phyloP scores from a whole-genome alignment of 2,797 vertebrate species.

The Hypotaenidia philippensis region DNA sequence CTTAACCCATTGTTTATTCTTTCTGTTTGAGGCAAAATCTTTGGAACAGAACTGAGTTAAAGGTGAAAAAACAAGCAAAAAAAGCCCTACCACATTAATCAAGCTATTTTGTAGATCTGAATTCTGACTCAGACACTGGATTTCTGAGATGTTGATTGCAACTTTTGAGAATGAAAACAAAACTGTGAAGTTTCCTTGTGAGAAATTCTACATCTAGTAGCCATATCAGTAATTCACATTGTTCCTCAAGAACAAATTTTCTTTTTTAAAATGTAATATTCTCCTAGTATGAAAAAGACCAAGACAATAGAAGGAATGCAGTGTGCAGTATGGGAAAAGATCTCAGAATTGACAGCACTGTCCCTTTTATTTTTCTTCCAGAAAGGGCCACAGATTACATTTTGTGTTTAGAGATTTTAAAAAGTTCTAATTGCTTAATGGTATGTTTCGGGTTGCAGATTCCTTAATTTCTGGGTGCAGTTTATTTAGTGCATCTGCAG shows the following conservation, averaged over 20 bases:
- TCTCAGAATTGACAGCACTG: neutral
- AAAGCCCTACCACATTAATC: rapidly evolving
- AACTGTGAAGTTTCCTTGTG: neutral
- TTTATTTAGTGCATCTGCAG: neutral
- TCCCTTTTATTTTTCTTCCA: neutral
- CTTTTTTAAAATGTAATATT: neutral
- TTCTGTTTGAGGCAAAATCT: neutral
- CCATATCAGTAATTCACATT: neutral
- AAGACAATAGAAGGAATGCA: neutral
- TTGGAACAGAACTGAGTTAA: neutral
- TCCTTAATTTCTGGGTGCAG: neutral
- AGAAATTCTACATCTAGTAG: neutral
- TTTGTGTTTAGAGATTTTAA: neutral
- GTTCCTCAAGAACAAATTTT: neutral
- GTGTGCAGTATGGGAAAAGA: neutral
- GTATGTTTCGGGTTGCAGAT: neutral
- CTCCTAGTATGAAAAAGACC: neutral
- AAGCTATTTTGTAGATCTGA: neutral
- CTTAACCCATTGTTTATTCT: neutral
- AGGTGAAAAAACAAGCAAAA: neutral
- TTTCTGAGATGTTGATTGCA: neutral
- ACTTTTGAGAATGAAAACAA: neutral
- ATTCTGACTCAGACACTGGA: neutral
- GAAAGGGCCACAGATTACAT: neutral
- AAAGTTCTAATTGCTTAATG: neutral